phyloP scores from a whole-genome alignment of 2,797 vertebrate species.

The Vultur gryphus region DNA sequence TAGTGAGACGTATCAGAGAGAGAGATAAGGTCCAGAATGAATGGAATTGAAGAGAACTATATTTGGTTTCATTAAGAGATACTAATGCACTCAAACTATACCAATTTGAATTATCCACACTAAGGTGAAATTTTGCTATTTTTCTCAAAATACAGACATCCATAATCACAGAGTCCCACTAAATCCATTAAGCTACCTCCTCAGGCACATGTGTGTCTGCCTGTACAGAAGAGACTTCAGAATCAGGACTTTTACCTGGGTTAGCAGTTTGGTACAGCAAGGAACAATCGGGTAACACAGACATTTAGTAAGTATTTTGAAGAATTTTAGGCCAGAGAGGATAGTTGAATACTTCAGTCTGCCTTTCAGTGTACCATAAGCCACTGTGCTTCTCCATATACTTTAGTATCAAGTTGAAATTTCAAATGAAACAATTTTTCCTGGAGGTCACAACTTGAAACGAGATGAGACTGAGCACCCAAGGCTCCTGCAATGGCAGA shows the following conservation, averaged over 20 bases:
- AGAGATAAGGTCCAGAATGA: conserved; percentile 43
- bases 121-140: neutral
- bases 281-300: neutral
- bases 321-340: neutral
- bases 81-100: neutral
- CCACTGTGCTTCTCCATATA: neutral
- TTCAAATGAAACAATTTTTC: neutral
- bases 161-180: neutral
- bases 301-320: neutral
- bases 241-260: neutral
- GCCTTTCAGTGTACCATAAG: neutral
- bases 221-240: neutral
- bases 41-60: conserved; percentile 29
- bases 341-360: neutral
- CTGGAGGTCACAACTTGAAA: neutral
- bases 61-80: conserved; percentile 20
- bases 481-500: neutral
- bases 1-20: neutral
- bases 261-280: neutral
- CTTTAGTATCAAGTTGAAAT: neutral
- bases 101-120: neutral
- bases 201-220: neutral
- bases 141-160: neutral
- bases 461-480: neutral
- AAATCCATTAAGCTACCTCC: neutral